Conservation (phyloP, 2,797 vertebrate genomes). For the Arremon brunneinucha region DNA sequence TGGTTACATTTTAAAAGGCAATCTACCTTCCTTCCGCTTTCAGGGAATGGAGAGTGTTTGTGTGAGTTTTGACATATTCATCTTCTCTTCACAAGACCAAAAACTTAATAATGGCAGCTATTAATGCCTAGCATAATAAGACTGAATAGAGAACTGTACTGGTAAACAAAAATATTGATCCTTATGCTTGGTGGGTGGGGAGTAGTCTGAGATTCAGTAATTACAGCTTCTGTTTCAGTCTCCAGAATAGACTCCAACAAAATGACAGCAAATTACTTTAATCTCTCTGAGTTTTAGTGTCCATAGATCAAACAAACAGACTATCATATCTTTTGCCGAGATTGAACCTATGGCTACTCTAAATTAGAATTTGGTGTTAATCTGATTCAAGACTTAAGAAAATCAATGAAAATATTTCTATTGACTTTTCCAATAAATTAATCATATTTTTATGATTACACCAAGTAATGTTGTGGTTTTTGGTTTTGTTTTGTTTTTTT, state of each 20-base stretch:
- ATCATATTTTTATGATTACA: background rate
- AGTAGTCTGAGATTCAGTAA: background rate
- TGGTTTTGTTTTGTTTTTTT: too few species aligned
- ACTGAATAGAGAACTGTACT: background rate
- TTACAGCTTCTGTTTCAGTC: background rate
- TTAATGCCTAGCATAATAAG: background rate
- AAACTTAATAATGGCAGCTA: background rate
- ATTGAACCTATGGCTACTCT: background rate
- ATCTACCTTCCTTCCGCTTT: background rate
- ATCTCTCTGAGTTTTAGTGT: background rate
- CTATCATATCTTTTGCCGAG: background rate
- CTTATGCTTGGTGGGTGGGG: background rate
- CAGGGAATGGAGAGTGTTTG: background rate
- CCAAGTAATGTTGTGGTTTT: background rate
- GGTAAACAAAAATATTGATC: background rate
- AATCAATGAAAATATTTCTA: background rate
- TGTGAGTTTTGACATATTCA: background rate
- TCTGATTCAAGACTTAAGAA: background rate
- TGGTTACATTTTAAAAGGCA: background rate
- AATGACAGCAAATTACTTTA: background rate
- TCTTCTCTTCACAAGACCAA: background rate
- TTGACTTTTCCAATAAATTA: background rate
- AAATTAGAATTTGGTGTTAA: background rate
- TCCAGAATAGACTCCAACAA: background rate
- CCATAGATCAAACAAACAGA: background rate